Percentiles rank a stretch among this genome's conserved stretches.
Conservation (phyloP, 2,888 invertebrate species). For the Drosophila trichaetosa region DNA sequence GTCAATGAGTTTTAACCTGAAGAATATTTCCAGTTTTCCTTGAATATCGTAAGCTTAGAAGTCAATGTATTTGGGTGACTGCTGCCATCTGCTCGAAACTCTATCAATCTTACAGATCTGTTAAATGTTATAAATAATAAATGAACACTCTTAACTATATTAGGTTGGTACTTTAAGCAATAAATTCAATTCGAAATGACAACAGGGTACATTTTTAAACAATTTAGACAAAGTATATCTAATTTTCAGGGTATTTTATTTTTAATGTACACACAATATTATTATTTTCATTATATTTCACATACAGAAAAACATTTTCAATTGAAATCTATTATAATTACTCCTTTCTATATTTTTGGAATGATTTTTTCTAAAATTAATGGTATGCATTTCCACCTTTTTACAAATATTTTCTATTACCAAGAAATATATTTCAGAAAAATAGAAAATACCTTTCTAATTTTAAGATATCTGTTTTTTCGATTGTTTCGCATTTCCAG, state of each 20-base stretch:
- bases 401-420: neutral
- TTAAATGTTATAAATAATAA: neutral
- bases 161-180: neutral
- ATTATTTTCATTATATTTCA: neutral
- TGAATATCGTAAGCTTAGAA: neutral
- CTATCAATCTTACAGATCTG: neutral
- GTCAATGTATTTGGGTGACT: neutral
- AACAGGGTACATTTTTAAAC: neutral
- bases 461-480: neutral
- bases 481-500: neutral
- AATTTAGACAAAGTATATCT: neutral
- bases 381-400: neutral
- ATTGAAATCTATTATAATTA: neutral
- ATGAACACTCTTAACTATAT: neutral
- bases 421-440: neutral
- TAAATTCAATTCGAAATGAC: neutral
- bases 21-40: slow-evolving; percentile 1
- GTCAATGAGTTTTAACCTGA: neutral
- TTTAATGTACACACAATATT: neutral
- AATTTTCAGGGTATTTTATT: neutral
- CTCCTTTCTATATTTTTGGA: neutral
- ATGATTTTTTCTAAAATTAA: neutral
- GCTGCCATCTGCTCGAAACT: neutral
- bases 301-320: neutral
- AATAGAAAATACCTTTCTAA: neutral